phyloP scores from a whole-genome alignment of 1,140 invertebrate genomes.

The Cotesia typhae region DNA sequence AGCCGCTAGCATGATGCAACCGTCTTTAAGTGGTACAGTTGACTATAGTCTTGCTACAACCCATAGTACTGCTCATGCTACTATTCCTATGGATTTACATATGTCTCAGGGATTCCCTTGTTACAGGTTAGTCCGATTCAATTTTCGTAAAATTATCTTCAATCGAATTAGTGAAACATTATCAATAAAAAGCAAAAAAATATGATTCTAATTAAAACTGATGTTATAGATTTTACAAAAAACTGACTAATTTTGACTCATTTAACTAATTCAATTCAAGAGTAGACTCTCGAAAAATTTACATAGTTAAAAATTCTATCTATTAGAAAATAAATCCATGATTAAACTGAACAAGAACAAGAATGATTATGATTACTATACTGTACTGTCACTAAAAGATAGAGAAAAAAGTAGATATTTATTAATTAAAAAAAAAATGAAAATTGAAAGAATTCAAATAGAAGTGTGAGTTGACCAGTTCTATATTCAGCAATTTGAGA shows the following conservation, averaged over 20 bases:
- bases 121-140: conserved; percentile 73
- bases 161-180: not conserved
- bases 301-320: no score
- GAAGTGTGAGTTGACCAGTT: not conserved
- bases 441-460: conserved; percentile 14
- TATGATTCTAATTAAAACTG: no score
- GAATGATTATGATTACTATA: no score
- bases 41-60: conserved; percentile 68
- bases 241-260: no score
- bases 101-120: conserved; percentile 88
- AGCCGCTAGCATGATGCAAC: conserved; percentile 72
- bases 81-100: conserved; percentile 86
- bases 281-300: no score
- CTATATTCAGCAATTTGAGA: conserved; percentile 23
- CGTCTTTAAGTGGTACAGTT: conserved; percentile 50
- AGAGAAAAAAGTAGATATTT: no score
- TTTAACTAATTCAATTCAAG: no score
- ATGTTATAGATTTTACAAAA: no score
- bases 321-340: no score
- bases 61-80: conserved; percentile 59
- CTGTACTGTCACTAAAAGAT: no score
- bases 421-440: not conserved
- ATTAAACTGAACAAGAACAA: no score
- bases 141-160: not conserved
- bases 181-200: not conserved